Base-by-base conservation (phyloP, 2,797 vertebrate species). In the Microcaecilia unicolor region DNA sequence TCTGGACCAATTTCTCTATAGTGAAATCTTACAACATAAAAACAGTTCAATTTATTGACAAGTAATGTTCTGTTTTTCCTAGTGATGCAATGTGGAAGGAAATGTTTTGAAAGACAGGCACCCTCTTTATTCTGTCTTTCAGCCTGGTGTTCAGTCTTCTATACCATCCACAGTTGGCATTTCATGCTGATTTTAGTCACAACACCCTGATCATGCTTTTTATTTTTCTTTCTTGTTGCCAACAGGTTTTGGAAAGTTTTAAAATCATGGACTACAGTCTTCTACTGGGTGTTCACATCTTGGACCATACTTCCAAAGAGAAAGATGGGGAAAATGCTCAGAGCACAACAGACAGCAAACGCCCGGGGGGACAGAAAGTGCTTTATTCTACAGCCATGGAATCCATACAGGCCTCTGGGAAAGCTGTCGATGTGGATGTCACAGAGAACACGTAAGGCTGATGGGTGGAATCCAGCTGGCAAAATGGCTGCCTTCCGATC, bases 231-330 rank as follows among this genome's bases (percentile, higher is more conserved):
- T 9, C 14, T n/a, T n/a, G n/a, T n/a, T n/a, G n/a, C n/a, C n/a
- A n/a, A 10, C 42, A 98, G 95, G 95, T 98, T 22, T 72, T 98
- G 49, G 94, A 98, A 78, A 98, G 95, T 56, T 98, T 98, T 72
- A 98, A 97, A 72, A 98, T 98, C 63, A 98, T 98, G 94, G 94
- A 98, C 74, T 99, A 99, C 70, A 98, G 93, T 61, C 74, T 99
- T 47, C 75, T 99, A 48, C 75, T 98, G 47, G 95, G 94, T 15
- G 89, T 99, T 33, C 94, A 99, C 5, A 62, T 93, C 32, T 59
- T 96, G 66, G 90, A 90, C 60, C 85, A 83, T 25, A 78, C 68
- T 37, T 70, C 75, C 19, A 84, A 73, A 46, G 81, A 86, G 38
- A 85, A 80, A 61, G 91, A 93, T 5, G 86, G 72, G 2, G 93